Evolutionary conservation across 2,888 invertebrate genomes (phyloP).

Genomic region (Portevinia maculata): DNA sequence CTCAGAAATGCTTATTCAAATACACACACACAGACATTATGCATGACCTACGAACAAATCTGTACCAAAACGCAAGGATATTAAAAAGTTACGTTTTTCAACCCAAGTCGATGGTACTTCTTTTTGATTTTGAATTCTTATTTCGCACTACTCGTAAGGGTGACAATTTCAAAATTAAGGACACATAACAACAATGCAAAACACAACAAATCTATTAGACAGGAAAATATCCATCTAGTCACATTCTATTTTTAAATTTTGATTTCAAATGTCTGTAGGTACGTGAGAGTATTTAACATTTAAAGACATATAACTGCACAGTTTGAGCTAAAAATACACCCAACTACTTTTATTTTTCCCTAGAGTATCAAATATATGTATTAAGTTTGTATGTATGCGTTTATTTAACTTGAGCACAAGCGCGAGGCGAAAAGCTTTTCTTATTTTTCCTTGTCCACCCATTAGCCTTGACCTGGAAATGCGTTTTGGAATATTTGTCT

Average conservation of each 20-base stretch:
- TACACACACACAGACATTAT: no score
- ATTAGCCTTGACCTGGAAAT: slow-evolving; percentile 82
- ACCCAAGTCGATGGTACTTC: neutral
- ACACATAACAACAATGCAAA: neutral
- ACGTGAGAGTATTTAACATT: slow-evolving; percentile 49
- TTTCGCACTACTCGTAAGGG: neutral
- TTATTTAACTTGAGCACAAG: slow-evolving; percentile 48
- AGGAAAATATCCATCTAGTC: neutral
- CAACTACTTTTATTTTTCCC: slow-evolving; percentile 41
- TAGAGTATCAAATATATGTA: slow-evolving; percentile 41
- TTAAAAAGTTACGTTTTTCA: slow-evolving; percentile 2
- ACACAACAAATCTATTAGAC: neutral
- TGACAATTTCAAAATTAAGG: neutral
- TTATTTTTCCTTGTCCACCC: slow-evolving; percentile 41
- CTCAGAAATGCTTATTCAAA: no score
- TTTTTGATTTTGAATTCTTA: neutral
- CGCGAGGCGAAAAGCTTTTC: slow-evolving; percentile 60
- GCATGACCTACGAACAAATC: no score
- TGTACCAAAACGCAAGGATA: no score
- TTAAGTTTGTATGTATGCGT: slow-evolving; percentile 27
- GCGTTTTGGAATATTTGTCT: slow-evolving; percentile 75
- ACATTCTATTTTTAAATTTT: slow-evolving; percentile 23
- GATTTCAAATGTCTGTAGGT: slow-evolving; percentile 50
- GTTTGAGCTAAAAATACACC: slow-evolving; percentile 8
- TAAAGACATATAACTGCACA: slow-evolving; percentile 1